These are phyloP conservation scores for Amblyraja radiata DNA, from an alignment of 2,797 vertebrate species.

Conservation along the genomic window DNA sequence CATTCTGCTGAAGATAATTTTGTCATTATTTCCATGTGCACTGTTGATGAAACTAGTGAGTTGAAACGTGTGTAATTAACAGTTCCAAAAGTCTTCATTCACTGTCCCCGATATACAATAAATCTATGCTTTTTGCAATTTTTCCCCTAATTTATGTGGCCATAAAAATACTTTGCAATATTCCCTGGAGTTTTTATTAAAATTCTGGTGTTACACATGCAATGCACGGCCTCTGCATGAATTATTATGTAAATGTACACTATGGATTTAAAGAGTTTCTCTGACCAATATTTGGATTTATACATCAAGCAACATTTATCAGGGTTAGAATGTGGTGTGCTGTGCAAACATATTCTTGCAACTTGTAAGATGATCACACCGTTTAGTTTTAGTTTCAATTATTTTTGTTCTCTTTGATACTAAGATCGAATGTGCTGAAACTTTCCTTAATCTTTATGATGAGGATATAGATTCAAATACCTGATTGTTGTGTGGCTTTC, in stretches of 20 bases:
- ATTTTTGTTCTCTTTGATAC: not conserved
- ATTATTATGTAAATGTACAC: not conserved
- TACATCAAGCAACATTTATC: not conserved
- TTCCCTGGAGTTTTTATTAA: not conserved
- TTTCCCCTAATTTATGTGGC: not conserved
- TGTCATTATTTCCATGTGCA: not conserved
- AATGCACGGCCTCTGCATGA: no score
- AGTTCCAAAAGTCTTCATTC: not conserved
- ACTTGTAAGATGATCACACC: not conserved
- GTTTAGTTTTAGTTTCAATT: not conserved
- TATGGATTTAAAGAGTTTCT: no score
- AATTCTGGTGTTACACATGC: not conserved
- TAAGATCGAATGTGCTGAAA: not conserved
- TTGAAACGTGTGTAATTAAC: not conserved
- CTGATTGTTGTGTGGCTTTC: not conserved
- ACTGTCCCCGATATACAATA: not conserved
- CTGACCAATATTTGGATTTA: not conserved
- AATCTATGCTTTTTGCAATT: not conserved
- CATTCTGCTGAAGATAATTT: not conserved
- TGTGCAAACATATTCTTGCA: not conserved
- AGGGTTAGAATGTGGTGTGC: not conserved
- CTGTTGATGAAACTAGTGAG: not conserved
- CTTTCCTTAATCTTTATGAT: not conserved
- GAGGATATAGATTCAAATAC: not conserved
- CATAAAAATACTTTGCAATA: not conserved